Conservation (phyloP, 2,888 invertebrate genomes). For the Hydrotaea diabolus region DNA sequence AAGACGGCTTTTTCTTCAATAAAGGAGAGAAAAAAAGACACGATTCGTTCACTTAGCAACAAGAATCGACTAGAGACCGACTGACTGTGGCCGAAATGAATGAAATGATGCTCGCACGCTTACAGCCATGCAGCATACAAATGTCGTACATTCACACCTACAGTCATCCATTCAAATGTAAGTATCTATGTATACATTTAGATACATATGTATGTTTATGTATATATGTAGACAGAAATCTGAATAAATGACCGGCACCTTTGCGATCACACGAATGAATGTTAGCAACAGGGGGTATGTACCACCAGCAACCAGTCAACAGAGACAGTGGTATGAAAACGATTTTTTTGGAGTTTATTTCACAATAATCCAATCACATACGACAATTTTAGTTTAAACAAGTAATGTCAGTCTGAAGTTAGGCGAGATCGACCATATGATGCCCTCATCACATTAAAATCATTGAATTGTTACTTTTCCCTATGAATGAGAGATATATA, state of each 20-base stretch:
- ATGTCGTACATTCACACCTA: too few species aligned
- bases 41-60: constrained; percentile 59
- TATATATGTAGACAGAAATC: neutral
- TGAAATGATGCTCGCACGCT: constrained; percentile 21
- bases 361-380: too few species aligned
- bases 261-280: neutral
- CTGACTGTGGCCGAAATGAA: constrained; percentile 54
- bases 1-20: constrained; percentile 2
- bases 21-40: constrained; percentile 8
- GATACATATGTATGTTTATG: neutral
- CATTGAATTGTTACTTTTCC: too few species aligned
- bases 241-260: neutral
- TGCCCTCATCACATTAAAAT: too few species aligned
- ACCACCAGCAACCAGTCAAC: neutral
- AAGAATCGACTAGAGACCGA: constrained; percentile 9
- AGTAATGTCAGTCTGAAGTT: too few species aligned
- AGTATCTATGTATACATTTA: constrained; percentile 42
- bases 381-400: too few species aligned
- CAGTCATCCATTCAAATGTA: constrained; percentile 62
- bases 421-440: too few species aligned
- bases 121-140: too few species aligned
- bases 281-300: neutral
- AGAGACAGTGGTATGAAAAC: too few species aligned
- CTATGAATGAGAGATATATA: too few species aligned
- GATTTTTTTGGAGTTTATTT: too few species aligned